These are phyloP conservation scores for Gadopsis marmoratus DNA, from an alignment of 2,797 vertebrate species.

Conservation along the genomic window DNA sequence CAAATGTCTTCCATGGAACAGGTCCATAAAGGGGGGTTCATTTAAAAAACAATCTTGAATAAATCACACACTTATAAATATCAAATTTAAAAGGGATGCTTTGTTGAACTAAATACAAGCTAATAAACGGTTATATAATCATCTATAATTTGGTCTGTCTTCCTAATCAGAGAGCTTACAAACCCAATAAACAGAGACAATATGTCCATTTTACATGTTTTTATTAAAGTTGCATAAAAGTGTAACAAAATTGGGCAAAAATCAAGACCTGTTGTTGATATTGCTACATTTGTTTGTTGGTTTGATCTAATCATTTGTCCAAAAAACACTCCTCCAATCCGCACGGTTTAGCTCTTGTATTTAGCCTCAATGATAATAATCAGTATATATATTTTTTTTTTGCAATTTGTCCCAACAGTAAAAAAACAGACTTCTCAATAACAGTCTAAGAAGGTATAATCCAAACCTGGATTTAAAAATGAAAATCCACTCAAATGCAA, in stretches of 20 bases:
- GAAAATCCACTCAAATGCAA: slow-evolving; percentile 76
- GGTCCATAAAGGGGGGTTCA: background rate
- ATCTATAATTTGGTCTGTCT: background rate
- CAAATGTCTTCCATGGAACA: background rate
- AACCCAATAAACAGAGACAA: slow-evolving; percentile 7
- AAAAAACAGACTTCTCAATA: slow-evolving; percentile 77
- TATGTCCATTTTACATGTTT: slow-evolving; percentile 79
- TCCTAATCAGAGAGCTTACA: background rate
- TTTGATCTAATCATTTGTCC: slow-evolving; percentile 73
- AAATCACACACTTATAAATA: background rate
- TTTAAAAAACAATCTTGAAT: background rate
- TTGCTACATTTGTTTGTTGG: slow-evolving; percentile 86
- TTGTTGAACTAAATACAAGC: background rate
- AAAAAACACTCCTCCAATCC: slow-evolving; percentile 64
- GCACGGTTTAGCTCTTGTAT: slow-evolving; percentile 70
- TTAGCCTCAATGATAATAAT: slow-evolving; percentile 73
- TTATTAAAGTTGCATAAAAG: slow-evolving; percentile 92
- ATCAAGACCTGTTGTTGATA: slow-evolving; percentile 84
- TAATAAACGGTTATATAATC: background rate
- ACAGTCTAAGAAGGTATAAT: slow-evolving; percentile 80
- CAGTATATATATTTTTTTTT: slow-evolving; percentile 57
- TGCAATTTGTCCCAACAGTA: slow-evolving; percentile 75
- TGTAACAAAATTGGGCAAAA: slow-evolving; percentile 89
- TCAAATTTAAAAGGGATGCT: background rate
- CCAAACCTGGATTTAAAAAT: slow-evolving; percentile 74